Evolutionary conservation across 2,113 vertebrate species (phyloP).

Genomic region (Apaloderma vittatum): DNA sequence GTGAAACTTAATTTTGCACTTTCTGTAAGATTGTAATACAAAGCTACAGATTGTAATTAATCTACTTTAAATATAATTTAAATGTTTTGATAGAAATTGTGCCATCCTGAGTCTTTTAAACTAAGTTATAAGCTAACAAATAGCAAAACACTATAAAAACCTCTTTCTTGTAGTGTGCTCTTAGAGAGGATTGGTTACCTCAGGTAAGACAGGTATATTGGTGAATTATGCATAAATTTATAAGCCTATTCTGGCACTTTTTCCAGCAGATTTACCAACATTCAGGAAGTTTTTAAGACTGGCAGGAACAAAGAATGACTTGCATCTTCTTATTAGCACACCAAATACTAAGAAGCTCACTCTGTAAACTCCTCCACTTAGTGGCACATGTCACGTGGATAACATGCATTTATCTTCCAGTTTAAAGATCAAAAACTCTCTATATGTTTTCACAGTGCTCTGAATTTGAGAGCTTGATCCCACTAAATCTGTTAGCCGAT

Average conservation of each 20-base stretch:
- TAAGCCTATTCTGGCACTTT: neutral
- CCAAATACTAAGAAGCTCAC: neutral
- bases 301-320: neutral
- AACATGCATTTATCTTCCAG: slow-evolving; percentile 24
- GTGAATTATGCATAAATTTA: neutral
- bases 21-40: neutral
- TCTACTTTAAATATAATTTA: neutral
- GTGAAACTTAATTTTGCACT: neutral
- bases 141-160: neutral
- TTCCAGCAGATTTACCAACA: neutral
- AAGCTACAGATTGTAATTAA: neutral
- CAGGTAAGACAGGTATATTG: neutral
- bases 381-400: neutral
- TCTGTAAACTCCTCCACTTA: neutral
- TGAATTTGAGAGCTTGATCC: slow-evolving; percentile 48
- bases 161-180: neutral
- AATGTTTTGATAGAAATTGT: neutral
- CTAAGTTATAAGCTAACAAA: neutral
- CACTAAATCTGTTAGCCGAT: neutral
- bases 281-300: neutral
- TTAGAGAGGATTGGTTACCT: neutral
- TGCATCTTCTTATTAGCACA: neutral
- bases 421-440: slow-evolving; percentile 43
- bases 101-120: neutral
- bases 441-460: slow-evolving; percentile 4